Percentiles rank a stretch among this genome's conserved stretches.
phyloP scores from a whole-genome alignment of 1,140 invertebrate genomes.

The Reticulitermes speratus region DNA sequence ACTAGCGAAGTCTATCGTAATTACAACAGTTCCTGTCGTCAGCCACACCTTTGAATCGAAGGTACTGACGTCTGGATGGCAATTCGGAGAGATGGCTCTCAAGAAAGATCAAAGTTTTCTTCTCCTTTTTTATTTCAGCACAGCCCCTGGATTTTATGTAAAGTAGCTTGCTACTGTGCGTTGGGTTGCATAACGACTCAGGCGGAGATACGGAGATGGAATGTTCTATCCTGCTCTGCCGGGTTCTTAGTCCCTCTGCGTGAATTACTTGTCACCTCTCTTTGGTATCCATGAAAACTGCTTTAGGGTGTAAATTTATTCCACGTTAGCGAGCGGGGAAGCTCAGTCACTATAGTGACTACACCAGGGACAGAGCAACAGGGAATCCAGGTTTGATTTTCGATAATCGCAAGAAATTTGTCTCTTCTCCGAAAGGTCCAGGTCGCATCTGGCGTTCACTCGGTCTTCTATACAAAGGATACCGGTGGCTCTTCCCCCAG shows the following conservation, averaged over 20 bases:
- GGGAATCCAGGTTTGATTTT: no score
- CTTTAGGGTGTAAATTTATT: conserved; percentile 8
- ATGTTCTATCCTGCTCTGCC: not conserved
- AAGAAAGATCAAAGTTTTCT: not conserved
- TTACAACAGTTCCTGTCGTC: not conserved
- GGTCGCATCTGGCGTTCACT: no score
- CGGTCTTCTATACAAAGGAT: no score
- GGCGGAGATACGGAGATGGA: not conserved
- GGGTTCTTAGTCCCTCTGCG: not conserved
- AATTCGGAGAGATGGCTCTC: not conserved
- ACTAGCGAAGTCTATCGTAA: not conserved
- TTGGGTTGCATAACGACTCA: not conserved
- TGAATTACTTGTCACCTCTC: not conserved
- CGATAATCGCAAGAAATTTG: no score
- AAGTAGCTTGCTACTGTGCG: not conserved
- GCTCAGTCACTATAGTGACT: no score
- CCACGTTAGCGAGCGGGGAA: not conserved
- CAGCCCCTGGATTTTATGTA: not conserved
- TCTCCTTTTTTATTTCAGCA: not conserved
- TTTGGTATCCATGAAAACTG: not conserved
- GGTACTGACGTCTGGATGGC: not conserved
- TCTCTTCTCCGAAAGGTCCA: no score
- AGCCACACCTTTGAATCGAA: not conserved
- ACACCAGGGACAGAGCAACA: no score
- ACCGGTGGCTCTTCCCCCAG: no score